A percentile compares a stretch with the other conserved stretches of the same genome.
Conservation (phyloP, 37 sponge, comb jelly and placozoan species). For the Ianthella basta region DNA sequence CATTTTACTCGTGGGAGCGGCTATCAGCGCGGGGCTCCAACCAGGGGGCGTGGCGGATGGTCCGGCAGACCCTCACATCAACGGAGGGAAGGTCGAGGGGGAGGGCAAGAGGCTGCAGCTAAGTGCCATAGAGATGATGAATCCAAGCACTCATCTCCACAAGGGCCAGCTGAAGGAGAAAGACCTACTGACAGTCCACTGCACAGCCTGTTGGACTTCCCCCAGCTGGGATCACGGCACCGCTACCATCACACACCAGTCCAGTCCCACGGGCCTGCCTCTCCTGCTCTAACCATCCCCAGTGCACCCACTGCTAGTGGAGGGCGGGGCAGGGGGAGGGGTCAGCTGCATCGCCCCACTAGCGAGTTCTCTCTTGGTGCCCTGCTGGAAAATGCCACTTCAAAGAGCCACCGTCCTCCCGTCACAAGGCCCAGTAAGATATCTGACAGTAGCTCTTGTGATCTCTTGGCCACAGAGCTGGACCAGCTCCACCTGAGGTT, state of each 20-base stretch:
- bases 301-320: neutral
- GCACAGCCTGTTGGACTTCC: constrained; percentile 2
- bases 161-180: neutral
- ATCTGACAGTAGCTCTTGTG: neutral
- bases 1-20: too few relatives aligned
- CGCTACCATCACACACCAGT: neutral
- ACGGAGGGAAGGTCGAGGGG: too few relatives aligned
- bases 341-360: neutral
- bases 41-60: too few relatives aligned
- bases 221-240: neutral
- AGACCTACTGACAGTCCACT: neutral
- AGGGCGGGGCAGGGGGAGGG: neutral
- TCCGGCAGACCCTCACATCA: too few relatives aligned
- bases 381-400: neutral
- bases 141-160: too few relatives aligned
- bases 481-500: constrained; percentile 56
- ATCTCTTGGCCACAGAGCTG: constrained; percentile 14
- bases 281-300: neutral
- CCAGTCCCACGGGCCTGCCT: neutral
- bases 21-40: too few relatives aligned
- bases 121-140: too few relatives aligned
- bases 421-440: neutral
- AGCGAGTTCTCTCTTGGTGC: constrained; percentile 17
- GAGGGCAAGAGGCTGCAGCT: too few relatives aligned
- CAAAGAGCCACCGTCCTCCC: neutral